A percentile compares a stretch with the other conserved stretches of the same genome.
These are phyloP conservation scores for Ganaspis sp. DNA, from an alignment of 1,140 invertebrate genomes.

Conservation along the genomic window DNA sequence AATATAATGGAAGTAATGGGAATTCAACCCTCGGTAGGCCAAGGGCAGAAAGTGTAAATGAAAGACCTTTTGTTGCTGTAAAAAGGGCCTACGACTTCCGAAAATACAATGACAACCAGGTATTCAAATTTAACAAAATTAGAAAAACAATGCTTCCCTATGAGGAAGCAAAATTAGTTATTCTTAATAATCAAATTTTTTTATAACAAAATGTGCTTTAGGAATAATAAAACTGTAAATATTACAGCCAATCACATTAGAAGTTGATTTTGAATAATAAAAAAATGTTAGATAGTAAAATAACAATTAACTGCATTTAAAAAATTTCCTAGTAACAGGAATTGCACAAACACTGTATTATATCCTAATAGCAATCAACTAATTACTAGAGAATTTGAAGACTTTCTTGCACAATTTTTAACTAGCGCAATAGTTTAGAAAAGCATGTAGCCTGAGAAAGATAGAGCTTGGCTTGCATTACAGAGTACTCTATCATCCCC, in stretches of 20 bases:
- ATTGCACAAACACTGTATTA: not conserved
- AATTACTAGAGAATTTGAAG: not conserved
- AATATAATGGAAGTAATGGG: conserved; percentile 73
- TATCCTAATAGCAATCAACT: not conserved
- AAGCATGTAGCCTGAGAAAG: conserved; percentile 58
- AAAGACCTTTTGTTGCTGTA: conserved; percentile 81
- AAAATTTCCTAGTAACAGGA: too few species aligned
- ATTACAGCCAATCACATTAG: too few species aligned
- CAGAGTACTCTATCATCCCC: conserved; percentile 73
- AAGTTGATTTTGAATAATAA: too few species aligned
- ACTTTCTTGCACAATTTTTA: not conserved
- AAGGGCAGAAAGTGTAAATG: conserved; percentile 74
- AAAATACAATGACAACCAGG: conserved; percentile 75
- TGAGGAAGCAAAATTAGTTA: not conserved
- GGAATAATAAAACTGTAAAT: too few species aligned
- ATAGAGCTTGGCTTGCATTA: conserved; percentile 69
- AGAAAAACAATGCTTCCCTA: too few species aligned
- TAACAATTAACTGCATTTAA: too few species aligned
- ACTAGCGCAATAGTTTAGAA: not conserved
- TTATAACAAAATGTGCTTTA: too few species aligned
- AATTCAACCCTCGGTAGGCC: conserved; percentile 65
- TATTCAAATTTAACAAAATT: too few species aligned
- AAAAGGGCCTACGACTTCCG: conserved; percentile 81
- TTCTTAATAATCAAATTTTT: too few species aligned
- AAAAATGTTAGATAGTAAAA: too few species aligned